These are phyloP conservation scores for Drosophila merina DNA, from an alignment of 2,888 invertebrate genomes.

Conservation along the genomic window DNA sequence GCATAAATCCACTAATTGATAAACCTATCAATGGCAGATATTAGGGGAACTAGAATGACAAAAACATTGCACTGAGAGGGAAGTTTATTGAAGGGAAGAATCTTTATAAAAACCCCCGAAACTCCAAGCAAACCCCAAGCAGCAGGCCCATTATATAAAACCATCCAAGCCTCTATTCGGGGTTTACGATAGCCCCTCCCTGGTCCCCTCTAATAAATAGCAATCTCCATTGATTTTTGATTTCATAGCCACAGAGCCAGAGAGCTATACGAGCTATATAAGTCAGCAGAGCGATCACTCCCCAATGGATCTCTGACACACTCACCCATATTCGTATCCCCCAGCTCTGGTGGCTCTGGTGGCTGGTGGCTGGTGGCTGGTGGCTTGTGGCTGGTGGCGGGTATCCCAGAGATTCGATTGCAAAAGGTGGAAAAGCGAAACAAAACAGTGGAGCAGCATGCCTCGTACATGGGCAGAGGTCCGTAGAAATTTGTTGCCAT, in stretches of 20 bases:
- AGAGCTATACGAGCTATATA: not conserved
- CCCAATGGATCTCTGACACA: constrained; percentile 33
- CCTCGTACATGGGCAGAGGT: no score
- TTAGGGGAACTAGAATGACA: constrained; percentile 28
- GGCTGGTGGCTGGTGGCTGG: no score
- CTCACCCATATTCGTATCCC: constrained; percentile 13
- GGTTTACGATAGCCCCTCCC: no score
- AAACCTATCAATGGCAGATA: constrained; percentile 56
- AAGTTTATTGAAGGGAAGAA: no score
- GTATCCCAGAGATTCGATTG: constrained; percentile 34
- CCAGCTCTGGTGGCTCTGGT: not conserved
- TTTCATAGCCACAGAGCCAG: constrained; percentile 16
- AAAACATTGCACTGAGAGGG: not conserved
- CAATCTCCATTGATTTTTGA: constrained; percentile 35
- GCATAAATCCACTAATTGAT: constrained; percentile 65
- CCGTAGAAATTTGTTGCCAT: constrained; percentile 25
- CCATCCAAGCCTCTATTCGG: not conserved
- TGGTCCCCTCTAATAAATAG: constrained; percentile 1
- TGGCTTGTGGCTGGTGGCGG: no score
- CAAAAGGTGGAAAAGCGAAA: constrained; percentile 43
- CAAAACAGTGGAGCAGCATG: constrained; percentile 18
- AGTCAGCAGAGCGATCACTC: constrained; percentile 33
- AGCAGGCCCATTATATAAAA: not conserved
- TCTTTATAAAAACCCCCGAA: no score
- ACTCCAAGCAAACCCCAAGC: no score